Base-by-base conservation (phyloP, 2,888 invertebrate genomes). In the Listrodromus nycthemerus region DNA sequence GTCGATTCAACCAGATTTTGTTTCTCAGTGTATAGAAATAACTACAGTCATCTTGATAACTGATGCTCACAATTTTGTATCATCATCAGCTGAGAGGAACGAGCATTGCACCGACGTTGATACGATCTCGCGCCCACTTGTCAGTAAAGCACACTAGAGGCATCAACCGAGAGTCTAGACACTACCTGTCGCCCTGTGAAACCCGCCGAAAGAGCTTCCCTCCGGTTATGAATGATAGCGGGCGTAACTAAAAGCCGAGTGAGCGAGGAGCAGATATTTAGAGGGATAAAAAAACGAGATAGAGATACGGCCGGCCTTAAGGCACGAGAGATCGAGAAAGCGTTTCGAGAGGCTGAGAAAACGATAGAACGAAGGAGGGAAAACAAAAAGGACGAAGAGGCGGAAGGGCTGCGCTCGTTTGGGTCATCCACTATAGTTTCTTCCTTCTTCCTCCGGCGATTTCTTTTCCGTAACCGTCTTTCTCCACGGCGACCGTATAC, bases 201-300 rank as follows among this genome's bases (percentile, higher is more conserved):
- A 33, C 24, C 50, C 33, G 33, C 41, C 55, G 66, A 80, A 61
- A 70, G 71, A 55, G 27, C 13, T 55, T 33, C 73, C 63, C 58
- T 61, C 61, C 65, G 78, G 71, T 83, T 83, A 85, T 82, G 80
- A 85, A 86, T 84, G 86, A 85, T 86, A 80, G 83, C 75, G 70
- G 65, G 70, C 74, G 74, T 83, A 76, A 67, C 74, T 61, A 55
- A 79, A 74, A 45, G 24, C 48, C 65, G 61, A 58, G 61, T 55
- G 66, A 76, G 50, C 16, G 75, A 37, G 48, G 67, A 76, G 50
- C 41, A 73, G 48, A 52, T 45, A 79, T 71, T 71, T 66, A 61
- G 75, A 52, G 79, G 41, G 52, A 45, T 50, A 37, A 41, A 76
- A 74, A 41, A 65, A 61, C 45, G 77, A 61, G 63, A 52, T 48